Conservation (phyloP, 2,797 vertebrate genomes). For the Chloroceryle inda region DNA sequence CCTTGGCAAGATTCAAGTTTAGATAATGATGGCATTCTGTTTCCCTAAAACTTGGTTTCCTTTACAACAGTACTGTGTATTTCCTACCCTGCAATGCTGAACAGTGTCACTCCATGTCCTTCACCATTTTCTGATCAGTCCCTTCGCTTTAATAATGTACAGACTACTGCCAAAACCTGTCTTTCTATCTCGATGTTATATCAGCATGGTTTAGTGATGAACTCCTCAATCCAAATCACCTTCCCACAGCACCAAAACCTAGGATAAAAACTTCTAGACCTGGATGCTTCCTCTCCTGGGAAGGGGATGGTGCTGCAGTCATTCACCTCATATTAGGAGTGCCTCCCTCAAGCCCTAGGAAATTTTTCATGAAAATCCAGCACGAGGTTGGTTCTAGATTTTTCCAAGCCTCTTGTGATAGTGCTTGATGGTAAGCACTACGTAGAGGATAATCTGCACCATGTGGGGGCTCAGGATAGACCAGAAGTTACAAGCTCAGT, state of each 20-base stretch:
- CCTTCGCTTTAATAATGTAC: background rate
- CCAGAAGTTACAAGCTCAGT: background rate
- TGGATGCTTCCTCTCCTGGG: background rate
- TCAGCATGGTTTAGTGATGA: background rate
- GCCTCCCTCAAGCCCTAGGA: background rate
- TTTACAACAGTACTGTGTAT: background rate
- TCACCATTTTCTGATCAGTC: background rate
- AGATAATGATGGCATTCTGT: background rate
- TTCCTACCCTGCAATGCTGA: background rate
- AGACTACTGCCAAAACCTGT: background rate
- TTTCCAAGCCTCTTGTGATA: background rate
- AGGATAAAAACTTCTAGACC: background rate
- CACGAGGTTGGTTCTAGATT: background rate
- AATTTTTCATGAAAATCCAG: background rate
- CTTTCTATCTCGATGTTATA: background rate
- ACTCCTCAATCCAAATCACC: background rate
- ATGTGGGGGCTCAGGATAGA: background rate
- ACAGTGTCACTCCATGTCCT: rapidly evolving
- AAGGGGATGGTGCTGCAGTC: background rate
- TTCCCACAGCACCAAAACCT: background rate
- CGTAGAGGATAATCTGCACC: background rate
- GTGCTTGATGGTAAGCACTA: rapidly evolving
- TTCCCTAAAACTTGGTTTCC: background rate
- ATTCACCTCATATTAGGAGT: rapidly evolving
- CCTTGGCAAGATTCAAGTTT: background rate